A percentile compares a stretch with the other conserved stretches of the same genome.
These are phyloP conservation scores for Imbricaverruca yamaguchii DNA, from an alignment of 2,888 invertebrate species.

Conservation along the genomic window DNA sequence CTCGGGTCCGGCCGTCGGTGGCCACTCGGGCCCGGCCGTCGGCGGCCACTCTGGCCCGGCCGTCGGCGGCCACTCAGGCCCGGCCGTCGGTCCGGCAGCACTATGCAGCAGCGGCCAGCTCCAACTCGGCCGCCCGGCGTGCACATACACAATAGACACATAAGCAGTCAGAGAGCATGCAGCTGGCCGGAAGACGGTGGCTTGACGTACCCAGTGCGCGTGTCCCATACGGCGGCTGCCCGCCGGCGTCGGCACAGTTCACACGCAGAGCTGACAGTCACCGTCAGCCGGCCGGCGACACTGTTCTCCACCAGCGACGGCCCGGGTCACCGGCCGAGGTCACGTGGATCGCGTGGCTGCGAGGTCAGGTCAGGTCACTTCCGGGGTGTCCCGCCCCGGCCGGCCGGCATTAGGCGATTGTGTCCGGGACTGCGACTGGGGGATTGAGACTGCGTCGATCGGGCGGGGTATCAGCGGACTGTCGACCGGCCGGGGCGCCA, in stretches of 20 bases:
- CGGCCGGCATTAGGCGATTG: too few relatives aligned
- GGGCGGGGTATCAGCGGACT: too few relatives aligned
- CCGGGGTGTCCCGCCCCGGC: too few relatives aligned
- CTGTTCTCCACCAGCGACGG: background rate
- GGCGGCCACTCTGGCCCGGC: background rate
- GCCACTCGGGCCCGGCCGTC: background rate
- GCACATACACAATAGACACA: background rate
- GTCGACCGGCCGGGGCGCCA: too few relatives aligned
- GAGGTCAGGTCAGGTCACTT: background rate
- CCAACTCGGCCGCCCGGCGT: background rate
- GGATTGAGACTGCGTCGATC: too few relatives aligned
- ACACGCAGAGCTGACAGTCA: background rate
- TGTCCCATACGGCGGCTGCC: background rate
- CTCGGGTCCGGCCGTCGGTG: too few relatives aligned
- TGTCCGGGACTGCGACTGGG: too few relatives aligned
- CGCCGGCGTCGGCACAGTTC: background rate
- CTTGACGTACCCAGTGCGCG: background rate
- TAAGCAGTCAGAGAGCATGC: conserved; percentile 8
- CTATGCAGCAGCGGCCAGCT: background rate
- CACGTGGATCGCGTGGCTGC: background rate
- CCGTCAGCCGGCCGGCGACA: background rate
- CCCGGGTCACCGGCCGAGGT: background rate
- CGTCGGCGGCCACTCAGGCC: too few relatives aligned
- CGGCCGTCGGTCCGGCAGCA: too few relatives aligned
- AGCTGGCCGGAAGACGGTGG: background rate